Conservation (phyloP, 2,113 vertebrate genomes). For the Trochalopteron elliotii region DNA sequence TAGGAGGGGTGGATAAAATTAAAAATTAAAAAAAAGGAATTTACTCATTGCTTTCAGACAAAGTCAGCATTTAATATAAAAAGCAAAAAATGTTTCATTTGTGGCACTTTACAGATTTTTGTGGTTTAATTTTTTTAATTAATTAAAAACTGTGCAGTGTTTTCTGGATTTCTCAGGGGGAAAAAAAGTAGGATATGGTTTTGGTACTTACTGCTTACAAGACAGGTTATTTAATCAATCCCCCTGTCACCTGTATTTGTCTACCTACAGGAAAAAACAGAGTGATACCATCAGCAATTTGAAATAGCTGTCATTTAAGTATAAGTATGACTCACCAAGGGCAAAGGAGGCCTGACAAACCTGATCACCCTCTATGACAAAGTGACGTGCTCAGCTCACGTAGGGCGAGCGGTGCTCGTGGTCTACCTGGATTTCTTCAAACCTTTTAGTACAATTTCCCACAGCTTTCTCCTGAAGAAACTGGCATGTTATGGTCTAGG, state of each 20-base stretch:
- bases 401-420: fast-evolving
- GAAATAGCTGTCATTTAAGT: constrained; percentile 54
- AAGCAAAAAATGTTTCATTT: not conserved
- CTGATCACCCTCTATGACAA: fast-evolving
- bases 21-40: not conserved
- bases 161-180: not conserved
- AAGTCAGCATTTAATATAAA: not conserved
- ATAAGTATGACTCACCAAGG: not conserved
- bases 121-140: not conserved
- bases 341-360: not conserved
- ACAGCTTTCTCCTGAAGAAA: not conserved
- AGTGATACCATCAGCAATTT: constrained; percentile 49
- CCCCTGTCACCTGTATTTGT: not conserved
- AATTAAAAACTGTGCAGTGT: constrained; percentile 10
- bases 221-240: constrained; percentile 41
- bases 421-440: not conserved
- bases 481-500: too few relatives aligned
- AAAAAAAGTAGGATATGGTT: not conserved
- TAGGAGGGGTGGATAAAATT: not conserved
- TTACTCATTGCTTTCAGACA: not conserved
- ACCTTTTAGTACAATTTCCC: fast-evolving
- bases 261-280: constrained; percentile 21
- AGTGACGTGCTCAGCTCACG: fast-evolving
- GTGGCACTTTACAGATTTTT: not conserved
- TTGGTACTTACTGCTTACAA: not conserved